Evolutionary conservation across 2,113 vertebrate genomes (phyloP).

Genomic region (Ptilorrhoa leucosticta): DNA sequence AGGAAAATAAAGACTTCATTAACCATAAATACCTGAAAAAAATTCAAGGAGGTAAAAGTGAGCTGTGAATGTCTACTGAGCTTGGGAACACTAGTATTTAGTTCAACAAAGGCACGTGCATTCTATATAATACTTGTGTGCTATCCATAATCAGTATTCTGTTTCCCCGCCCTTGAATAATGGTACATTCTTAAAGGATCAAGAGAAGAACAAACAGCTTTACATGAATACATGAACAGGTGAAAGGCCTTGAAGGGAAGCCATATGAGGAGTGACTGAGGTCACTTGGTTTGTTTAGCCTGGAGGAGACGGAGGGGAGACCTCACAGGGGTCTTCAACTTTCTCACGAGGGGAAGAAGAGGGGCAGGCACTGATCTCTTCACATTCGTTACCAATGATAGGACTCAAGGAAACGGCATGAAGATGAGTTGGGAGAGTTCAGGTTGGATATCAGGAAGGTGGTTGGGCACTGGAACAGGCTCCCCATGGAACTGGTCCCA

Average conservation of each 20-base stretch:
- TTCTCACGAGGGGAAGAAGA: not conserved
- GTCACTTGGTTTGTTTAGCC: not conserved
- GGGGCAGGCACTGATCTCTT: not conserved
- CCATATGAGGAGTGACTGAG: not conserved
- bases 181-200: not conserved
- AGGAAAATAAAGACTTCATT: not conserved
- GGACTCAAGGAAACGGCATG: not conserved
- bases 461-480: not conserved
- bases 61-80: not conserved
- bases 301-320: not conserved
- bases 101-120: not conserved
- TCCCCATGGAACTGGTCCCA: not conserved
- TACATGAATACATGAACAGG: not conserved
- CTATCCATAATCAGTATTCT: not conserved
- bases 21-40: not conserved
- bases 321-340: not conserved
- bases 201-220: not conserved
- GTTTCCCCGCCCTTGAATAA: not conserved
- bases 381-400: not conserved
- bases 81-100: not conserved
- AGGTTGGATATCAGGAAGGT: not conserved
- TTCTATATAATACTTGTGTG: not conserved
- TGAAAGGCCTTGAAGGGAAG: not conserved
- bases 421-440: not conserved
- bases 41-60: not conserved